Evolutionary conservation across 2,797 vertebrate genomes (phyloP).

Genomic region (Glossophaga mutica): DNA sequence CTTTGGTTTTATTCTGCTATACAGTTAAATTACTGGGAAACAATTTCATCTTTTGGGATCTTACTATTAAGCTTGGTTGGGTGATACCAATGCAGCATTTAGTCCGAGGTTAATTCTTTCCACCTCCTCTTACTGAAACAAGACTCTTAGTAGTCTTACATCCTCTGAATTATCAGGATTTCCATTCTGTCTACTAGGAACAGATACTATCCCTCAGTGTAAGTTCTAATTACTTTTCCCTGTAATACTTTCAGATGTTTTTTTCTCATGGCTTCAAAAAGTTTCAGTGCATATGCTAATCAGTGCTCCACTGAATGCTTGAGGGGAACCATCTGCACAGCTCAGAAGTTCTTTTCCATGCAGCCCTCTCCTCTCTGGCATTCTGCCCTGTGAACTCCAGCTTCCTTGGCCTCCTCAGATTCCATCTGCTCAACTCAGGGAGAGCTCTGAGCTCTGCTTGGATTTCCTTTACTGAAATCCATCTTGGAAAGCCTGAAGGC

Average conservation of each 20-base stretch:
- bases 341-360: background rate
- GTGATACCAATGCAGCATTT: background rate
- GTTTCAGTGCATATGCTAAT: background rate
- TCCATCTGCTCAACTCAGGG: background rate
- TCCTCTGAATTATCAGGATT: background rate
- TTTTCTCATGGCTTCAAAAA: background rate
- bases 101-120: background rate
- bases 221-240: background rate
- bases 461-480: background rate
- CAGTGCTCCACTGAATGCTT: background rate
- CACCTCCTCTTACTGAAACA: background rate
- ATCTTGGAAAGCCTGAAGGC: background rate
- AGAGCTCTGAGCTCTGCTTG: background rate
- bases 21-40: background rate
- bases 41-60: background rate
- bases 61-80: background rate
- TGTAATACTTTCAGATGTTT: background rate
- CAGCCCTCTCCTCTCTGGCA: background rate
- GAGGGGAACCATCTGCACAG: background rate
- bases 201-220: background rate
- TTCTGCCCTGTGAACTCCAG: background rate
- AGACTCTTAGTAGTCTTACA: background rate
- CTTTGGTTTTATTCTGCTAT: background rate
- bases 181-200: background rate
- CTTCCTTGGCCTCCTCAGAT: background rate